phyloP scores from a whole-genome alignment of 1,140 invertebrate genomes.

The Andricus grossulariae region DNA sequence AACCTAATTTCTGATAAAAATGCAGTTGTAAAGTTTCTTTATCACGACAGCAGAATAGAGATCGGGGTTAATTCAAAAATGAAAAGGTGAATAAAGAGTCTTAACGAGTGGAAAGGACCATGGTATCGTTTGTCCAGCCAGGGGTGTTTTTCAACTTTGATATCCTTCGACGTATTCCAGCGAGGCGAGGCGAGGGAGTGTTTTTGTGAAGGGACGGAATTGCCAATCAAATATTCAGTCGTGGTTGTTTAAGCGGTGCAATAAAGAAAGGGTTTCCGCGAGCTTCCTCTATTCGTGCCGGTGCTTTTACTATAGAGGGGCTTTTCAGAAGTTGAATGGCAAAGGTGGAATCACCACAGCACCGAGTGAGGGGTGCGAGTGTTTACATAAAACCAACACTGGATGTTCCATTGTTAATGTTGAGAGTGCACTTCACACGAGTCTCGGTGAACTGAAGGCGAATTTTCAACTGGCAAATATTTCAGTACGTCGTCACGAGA shows the following conservation, averaged over 20 bases:
- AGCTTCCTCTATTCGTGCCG: slow-evolving; percentile 38
- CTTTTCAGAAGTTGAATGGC: slow-evolving; percentile 43
- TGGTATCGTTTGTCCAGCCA: background rate
- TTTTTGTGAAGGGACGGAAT: slow-evolving; percentile 59
- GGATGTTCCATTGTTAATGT: slow-evolving; percentile 44
- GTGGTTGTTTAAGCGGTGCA: slow-evolving; percentile 59
- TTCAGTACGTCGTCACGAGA: background rate
- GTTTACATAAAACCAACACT: slow-evolving; percentile 42
- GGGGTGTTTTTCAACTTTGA: background rate
- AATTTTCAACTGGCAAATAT: slow-evolving; percentile 39
- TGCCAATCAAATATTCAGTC: slow-evolving; percentile 64
- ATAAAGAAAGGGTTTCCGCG: slow-evolving; percentile 54
- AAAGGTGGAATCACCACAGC: slow-evolving; percentile 4
- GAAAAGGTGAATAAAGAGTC: background rate
- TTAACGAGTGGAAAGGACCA: background rate
- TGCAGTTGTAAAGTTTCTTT: too few relatives aligned
- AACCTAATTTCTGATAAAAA: too few relatives aligned
- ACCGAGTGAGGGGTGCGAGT: slow-evolving; percentile 27
- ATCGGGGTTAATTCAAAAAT: slow-evolving; percentile 12
- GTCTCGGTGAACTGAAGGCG: slow-evolving; percentile 38
- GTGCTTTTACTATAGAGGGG: slow-evolving; percentile 34
- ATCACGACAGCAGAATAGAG: too few relatives aligned
- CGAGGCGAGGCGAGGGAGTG: background rate
- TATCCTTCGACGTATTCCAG: slow-evolving; percentile 7
- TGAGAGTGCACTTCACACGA: background rate